Base-by-base conservation (phyloP, 2,888 invertebrate species). In the Hetaerina titia region DNA sequence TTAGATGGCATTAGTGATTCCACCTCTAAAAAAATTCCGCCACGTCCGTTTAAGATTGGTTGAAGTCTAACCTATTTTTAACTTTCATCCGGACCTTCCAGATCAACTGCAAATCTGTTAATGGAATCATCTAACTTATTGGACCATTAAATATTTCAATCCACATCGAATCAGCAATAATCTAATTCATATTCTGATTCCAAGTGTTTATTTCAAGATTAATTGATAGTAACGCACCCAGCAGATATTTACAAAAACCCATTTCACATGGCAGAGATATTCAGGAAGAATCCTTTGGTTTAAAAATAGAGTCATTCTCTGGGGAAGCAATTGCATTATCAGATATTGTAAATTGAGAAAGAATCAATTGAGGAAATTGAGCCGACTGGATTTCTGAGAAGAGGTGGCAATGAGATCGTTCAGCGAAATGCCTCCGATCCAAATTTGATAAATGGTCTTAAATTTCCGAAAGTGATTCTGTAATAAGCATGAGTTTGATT, bases 331-430 rank as follows among this genome's bases (percentile, higher is more conserved):
- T 81, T 31, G 31, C 81, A 81, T 81, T 13, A 25, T 15, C 13
- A 81, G 31, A 31, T 11, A 31, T 0, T 81, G 31, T 69, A 31
- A 81, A 81, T 31, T n/a, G 31, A 31, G 81, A 4, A 31, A 31
- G 81, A 81, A 81, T 81, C 31, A 8, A 81, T 31, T n/a, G 81
- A 81, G 81, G 31, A 81, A 81, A 31, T 31, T 81, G 31, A 15
- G 25, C 81, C 31, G 81, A 2, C 31, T 8, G 81, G 31, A 81
- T 22, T 81, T 81, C 81, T 31, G 81, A 81, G 81, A 25, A 81
- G 31, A 81, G 81, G 81, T 81, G 81, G 81, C 81, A 31, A 81
- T 81, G 81, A 81, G 81, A 6, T 31, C 31, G 81, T 81, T 81
- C 31, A 31, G 81, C 11, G 81, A 81, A 81, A 31, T 81, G 81